phyloP scores from a whole-genome alignment of 2,113 vertebrate species.

The Cephalopholis sonnerati region DNA sequence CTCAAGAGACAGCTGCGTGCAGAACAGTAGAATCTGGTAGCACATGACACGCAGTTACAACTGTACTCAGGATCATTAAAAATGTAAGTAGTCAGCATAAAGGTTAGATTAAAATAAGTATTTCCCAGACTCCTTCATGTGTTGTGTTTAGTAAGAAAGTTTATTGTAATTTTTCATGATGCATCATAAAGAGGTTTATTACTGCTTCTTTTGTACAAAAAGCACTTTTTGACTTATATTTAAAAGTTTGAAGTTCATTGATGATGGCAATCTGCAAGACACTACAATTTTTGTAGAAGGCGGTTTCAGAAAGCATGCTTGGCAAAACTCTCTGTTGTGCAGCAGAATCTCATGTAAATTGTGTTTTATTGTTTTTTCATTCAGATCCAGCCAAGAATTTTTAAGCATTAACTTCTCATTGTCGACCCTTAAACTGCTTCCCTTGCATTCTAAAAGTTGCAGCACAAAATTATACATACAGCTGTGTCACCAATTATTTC shows the following conservation, averaged over 20 bases:
- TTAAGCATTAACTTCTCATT: constrained; percentile 1
- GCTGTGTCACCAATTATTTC: background rate
- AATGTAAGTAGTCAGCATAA: background rate
- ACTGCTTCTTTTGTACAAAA: background rate
- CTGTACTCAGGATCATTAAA: background rate
- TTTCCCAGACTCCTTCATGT: background rate
- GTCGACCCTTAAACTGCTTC: background rate
- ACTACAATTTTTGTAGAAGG: background rate
- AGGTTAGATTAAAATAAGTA: background rate
- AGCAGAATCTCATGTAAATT: background rate
- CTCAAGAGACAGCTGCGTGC: background rate
- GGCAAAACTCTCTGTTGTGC: background rate
- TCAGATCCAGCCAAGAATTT: background rate
- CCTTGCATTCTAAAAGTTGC: background rate
- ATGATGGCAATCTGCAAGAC: background rate
- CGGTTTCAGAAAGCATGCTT: background rate
- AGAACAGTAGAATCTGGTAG: background rate
- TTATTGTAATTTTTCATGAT: background rate
- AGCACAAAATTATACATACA: background rate
- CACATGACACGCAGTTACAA: background rate
- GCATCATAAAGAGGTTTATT: background rate
- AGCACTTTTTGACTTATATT: background rate
- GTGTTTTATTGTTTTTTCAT: background rate
- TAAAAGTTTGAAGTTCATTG: background rate
- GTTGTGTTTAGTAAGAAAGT: background rate